These are phyloP conservation scores for Melanchra persicariae DNA, from an alignment of 2,888 invertebrate species.

Conservation along the genomic window DNA sequence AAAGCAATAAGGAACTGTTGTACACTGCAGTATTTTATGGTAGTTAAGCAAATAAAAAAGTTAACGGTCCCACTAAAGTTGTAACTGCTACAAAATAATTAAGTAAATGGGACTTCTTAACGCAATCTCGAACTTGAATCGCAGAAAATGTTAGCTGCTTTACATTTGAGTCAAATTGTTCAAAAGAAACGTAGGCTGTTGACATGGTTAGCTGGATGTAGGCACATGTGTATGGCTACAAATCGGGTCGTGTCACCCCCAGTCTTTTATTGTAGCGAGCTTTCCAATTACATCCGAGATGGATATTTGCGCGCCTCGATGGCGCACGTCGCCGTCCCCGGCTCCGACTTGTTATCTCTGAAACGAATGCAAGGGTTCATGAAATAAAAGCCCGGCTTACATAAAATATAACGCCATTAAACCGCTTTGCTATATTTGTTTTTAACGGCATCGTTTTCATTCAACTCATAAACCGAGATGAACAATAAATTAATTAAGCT, in stretches of 20 bases:
- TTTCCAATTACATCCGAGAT: conserved; percentile 84
- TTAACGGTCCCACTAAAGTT: conserved; percentile 12
- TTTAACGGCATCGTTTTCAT: conserved; percentile 55
- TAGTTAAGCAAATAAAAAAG: conserved; percentile 27
- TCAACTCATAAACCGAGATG: conserved; percentile 58
- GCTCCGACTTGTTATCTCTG: conserved; percentile 73
- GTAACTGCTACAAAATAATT: conserved; percentile 34
- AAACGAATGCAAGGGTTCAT: conserved; percentile 76
- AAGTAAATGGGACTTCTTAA: conserved; percentile 44
- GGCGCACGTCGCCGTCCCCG: conserved; percentile 54
- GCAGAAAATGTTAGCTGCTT: conserved; percentile 51
- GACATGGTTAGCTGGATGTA: conserved; percentile 66
- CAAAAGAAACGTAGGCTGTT: conserved; percentile 64
- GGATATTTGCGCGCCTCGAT: conserved; percentile 75
- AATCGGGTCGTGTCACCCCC: conserved; percentile 77
- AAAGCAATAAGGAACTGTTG: conserved; percentile 15
- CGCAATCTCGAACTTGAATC: conserved; percentile 37
- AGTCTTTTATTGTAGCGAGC: conserved; percentile 82
- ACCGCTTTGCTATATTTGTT: conserved; percentile 53
- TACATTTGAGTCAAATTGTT: conserved; percentile 68
- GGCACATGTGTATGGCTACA: conserved; percentile 72
- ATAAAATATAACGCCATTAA: conserved; percentile 62
- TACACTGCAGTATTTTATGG: conserved; percentile 12
- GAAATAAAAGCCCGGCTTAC: conserved; percentile 70
- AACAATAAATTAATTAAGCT: conserved; percentile 61